These are phyloP conservation scores for Gymnosoma rotundatum DNA, from an alignment of 2,888 invertebrate genomes.

Conservation along the genomic window DNA sequence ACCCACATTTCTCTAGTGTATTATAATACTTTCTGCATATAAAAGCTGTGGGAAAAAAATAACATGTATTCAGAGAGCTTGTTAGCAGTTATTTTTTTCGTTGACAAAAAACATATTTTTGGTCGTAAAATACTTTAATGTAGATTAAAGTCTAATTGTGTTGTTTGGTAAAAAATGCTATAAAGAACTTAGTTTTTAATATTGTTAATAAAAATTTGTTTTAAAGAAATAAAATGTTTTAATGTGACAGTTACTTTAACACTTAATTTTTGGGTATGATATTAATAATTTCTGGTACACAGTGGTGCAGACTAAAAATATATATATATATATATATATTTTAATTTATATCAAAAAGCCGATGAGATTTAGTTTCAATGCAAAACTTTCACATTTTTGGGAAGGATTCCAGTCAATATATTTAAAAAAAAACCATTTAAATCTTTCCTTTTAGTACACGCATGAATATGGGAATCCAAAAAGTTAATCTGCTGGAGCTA, in stretches of 20 bases:
- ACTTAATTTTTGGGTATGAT: background rate
- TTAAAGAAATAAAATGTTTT: background rate
- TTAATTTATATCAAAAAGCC: too few relatives aligned
- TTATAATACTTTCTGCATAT: background rate
- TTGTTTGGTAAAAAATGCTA: conserved; percentile 4
- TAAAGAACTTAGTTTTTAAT: too few relatives aligned
- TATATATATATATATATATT: too few relatives aligned
- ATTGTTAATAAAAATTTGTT: conserved; percentile 31
- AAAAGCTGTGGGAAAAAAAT: conserved; percentile 41
- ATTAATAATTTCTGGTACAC: background rate
- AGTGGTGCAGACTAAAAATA: background rate
- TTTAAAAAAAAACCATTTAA: too few relatives aligned
- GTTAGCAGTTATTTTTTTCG: conserved; percentile 13
- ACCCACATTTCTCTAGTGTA: conserved; percentile 55
- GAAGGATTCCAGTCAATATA: too few relatives aligned
- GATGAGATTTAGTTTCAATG: too few relatives aligned
- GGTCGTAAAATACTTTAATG: conserved; percentile 37
- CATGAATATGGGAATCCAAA: too few relatives aligned
- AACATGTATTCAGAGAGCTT: background rate
- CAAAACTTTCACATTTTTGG: too few relatives aligned
- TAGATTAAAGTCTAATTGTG: conserved; percentile 25
- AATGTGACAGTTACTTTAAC: conserved; percentile 6
- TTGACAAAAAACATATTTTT: conserved; percentile 3
- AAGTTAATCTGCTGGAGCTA: too few relatives aligned
- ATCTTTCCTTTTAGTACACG: too few relatives aligned